Percentiles rank a stretch among this genome's conserved stretches.
Evolutionary conservation across 1,140 invertebrate genomes (phyloP).

Genomic region (Wasmannia auropunctata): DNA sequence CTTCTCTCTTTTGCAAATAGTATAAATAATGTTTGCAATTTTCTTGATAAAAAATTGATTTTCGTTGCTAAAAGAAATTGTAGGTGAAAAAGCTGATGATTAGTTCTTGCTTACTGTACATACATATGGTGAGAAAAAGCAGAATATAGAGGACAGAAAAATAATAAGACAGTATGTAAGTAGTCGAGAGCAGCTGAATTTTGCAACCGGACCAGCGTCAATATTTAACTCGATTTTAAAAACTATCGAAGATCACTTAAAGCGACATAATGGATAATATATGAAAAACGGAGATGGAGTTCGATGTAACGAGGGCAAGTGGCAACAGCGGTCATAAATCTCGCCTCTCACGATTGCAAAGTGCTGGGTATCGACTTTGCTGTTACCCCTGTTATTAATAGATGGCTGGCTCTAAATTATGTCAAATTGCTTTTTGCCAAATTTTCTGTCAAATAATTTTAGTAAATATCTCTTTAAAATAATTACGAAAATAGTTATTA

Average conservation of each 20-base stretch:
- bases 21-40: background rate
- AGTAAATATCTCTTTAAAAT: background rate
- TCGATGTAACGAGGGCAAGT: conserved; percentile 25
- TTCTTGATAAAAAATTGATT: background rate
- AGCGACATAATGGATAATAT: conserved; percentile 44
- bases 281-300: conserved; percentile 37
- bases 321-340: conserved; percentile 37
- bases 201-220: background rate
- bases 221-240: conserved; percentile 57
- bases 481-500: background rate
- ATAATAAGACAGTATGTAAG: background rate
- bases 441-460: background rate
- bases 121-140: conserved; percentile 19
- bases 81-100: background rate
- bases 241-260: conserved; percentile 52
- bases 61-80: background rate
- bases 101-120: background rate
- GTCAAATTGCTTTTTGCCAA: background rate
- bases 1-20: background rate
- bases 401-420: background rate
- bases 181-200: conserved; percentile 29
- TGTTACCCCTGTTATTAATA: conserved; percentile 15
- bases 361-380: conserved; percentile 15
- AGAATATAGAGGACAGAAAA: background rate
- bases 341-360: conserved; percentile 32